Base-by-base conservation (phyloP, 2,797 vertebrate genomes). In the Characodon lateralis region DNA sequence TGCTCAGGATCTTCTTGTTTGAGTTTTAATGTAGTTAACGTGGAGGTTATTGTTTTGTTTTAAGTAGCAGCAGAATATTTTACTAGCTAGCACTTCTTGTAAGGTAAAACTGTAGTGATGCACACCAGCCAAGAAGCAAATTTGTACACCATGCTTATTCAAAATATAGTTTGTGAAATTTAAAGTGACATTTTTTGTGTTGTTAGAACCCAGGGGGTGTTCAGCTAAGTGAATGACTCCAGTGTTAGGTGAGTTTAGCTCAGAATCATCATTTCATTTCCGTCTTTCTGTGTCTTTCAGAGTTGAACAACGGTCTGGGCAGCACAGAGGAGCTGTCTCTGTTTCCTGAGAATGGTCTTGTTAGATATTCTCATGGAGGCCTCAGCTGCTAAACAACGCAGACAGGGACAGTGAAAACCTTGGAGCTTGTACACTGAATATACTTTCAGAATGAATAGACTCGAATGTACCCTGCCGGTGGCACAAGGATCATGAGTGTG, bases 261-360 rank as follows among this genome's bases (percentile, higher is more conserved):
- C 39, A 69, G 2, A n/a, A 43, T 69, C 24, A 58, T 39, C 63
- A n/a, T 22, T 61, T 46, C 46, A 28, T 69, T 13, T 39, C 0
- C 16, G 28, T 76, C 18, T 24, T 26, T 46, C 0, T 82, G 72
- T 73, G 14, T 48, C 22, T 90, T 94, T 14, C 89, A 98, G 98
- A 99, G 85, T 96, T 99, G 75, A 96, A 96, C 91, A 97, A 93
- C 0, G 96, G 97, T 8, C 72, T 92, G 14, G 78, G 96, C 88
- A 92, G 94, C 66, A 90, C 96, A 0, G 98, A 99, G 0, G 97
- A 98, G 78, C 93, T 98, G 31, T 97, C 97, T 0, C 87, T 97
- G 10, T 96, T 94, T 84, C 96, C 96, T 0, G 97, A 97, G 78
- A 97, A 96, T 0, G 96, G 96, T 55, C 96, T 94, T 0, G 95